Conservation (phyloP, 2,888 invertebrate genomes). For the Kuschelorhynchus macadamiae region DNA sequence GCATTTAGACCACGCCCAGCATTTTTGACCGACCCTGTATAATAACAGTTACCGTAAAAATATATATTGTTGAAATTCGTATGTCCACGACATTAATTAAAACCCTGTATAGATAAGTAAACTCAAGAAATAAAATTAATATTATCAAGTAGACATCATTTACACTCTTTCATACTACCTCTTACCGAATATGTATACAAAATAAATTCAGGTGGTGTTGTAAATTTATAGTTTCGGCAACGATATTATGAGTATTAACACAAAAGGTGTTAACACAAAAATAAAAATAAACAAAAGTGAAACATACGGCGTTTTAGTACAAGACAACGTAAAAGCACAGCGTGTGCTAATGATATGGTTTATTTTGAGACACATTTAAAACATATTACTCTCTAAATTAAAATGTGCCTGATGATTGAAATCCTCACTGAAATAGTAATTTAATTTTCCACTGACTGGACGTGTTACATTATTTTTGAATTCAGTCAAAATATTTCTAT, state of each 20-base stretch:
- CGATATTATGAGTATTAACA: not conserved
- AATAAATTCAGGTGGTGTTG: no score
- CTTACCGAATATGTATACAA: no score
- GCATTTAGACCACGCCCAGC: no score
- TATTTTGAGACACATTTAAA: slow-evolving; percentile 57
- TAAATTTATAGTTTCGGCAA: no score
- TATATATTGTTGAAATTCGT: no score
- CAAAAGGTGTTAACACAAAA: slow-evolving; percentile 15
- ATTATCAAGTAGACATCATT: no score
- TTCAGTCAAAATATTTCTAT: slow-evolving; percentile 3
- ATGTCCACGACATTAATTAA: no score
- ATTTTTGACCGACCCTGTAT: no score
- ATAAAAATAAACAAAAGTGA: slow-evolving; percentile 6
- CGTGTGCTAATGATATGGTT: slow-evolving; percentile 56
- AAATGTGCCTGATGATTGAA: slow-evolving; percentile 55
- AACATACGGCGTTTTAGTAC: slow-evolving; percentile 33
- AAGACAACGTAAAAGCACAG: slow-evolving; percentile 23
- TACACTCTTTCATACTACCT: no score
- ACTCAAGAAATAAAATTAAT: no score
- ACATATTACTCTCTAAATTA: slow-evolving; percentile 56
- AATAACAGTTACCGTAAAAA: no score
- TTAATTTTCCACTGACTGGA: slow-evolving; percentile 38
- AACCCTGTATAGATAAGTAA: no score
- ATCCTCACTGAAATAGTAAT: slow-evolving; percentile 37
- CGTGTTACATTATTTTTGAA: slow-evolving; percentile 6